Conservation (phyloP, 2,113 vertebrate genomes). For the Antigone vipio region DNA sequence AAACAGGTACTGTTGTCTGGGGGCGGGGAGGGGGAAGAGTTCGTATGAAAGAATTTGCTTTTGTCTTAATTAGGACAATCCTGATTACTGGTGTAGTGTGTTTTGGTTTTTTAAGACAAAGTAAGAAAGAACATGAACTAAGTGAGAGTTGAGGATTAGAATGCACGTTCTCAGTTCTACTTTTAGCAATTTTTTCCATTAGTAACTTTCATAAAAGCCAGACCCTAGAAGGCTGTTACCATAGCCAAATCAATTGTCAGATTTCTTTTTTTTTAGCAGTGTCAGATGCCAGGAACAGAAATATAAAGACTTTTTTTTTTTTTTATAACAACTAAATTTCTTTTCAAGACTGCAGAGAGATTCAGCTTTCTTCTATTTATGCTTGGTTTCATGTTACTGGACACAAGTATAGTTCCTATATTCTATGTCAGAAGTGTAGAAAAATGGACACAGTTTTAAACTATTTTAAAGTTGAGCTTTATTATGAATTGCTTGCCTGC, state of each 20-base stretch:
- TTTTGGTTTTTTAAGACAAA: not conserved
- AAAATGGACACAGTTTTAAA: not conserved
- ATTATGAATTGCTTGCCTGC: not conserved
- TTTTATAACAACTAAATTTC: not conserved
- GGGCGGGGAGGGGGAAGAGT: not conserved
- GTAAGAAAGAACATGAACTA: not conserved
- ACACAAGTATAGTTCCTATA: not conserved
- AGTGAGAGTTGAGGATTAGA: not conserved
- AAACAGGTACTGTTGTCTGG: not conserved
- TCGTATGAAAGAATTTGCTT: not conserved
- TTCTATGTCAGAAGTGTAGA: not conserved
- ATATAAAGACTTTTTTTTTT: not conserved
- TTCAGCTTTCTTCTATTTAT: not conserved
- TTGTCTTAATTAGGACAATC: not conserved
- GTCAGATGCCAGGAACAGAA: not conserved
- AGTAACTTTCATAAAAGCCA: not conserved
- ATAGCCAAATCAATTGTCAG: not conserved
- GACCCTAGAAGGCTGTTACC: not conserved
- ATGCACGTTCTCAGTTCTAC: not conserved
- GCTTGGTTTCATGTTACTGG: not conserved
- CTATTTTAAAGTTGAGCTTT: not conserved
- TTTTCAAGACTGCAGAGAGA: not conserved
- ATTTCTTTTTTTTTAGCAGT: not conserved
- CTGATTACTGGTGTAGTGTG: not conserved
- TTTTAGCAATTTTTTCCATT: not conserved